Evolutionary conservation across 2,113 vertebrate species (phyloP), one percentile per base, ranked within the genome.

Genomic region (Apodemus sylvaticus): DNA sequence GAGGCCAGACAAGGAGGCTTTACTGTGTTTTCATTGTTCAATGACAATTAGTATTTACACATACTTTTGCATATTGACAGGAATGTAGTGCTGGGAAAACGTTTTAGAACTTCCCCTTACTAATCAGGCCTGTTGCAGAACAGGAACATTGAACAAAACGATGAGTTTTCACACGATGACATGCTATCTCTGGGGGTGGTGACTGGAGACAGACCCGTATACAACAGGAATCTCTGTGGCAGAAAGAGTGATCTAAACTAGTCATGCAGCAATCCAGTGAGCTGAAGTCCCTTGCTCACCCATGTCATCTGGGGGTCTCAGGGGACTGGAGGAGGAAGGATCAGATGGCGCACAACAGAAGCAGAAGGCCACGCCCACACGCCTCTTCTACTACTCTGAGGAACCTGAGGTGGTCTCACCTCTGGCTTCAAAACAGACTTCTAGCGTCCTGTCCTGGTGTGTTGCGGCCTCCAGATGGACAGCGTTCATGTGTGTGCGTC

Each of bases 111-210:
- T 34, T 62, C 5, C 31, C 7, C 13, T 2, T 39, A n/a, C 24
- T 86, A 64, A 45, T 10, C 39, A 10, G 53, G 73, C 71, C 39
- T 64, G 60, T 91, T 87, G 19, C 71, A 58, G 83, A 93, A 87
- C 10, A 76, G 62, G 83, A 93, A 87, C 10, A 71, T 34, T 19
- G 19, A 66, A 13, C 0, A 71, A 73, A 94, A 91, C 10, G 42
- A 71, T 81, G 70, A 85, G 74, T 81, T 90, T 93, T 92, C 73
- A 76, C 45, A 48, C 58, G 53, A 7, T 29, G 20, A 3, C 36
- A 39, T 8, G 39, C 9, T 31, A 14, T 93, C 60, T 82, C 92
- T 71, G 58, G 53, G 31, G 60, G 36, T 66, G 55, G 9, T 45
- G 78, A 89, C 60, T 88, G 78, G 22, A 91, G 29, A 89, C 5